These are phyloP conservation scores for Oithona nana DNA, from an alignment of 2,888 invertebrate genomes.

Conservation along the genomic window DNA sequence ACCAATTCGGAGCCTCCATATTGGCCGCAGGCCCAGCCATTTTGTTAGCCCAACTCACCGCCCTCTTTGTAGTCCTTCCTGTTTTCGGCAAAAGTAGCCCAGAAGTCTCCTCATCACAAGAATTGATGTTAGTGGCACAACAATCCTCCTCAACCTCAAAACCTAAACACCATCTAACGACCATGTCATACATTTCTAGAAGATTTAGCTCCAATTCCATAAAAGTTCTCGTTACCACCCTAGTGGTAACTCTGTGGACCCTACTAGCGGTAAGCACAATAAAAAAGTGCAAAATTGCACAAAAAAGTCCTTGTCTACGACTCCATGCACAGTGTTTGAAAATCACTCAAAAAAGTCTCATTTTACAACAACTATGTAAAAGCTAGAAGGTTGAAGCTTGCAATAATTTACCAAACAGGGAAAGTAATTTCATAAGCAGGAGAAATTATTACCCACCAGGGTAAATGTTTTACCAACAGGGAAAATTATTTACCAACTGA, in stretches of 20 bases:
- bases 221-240: neutral
- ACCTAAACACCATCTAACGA: neutral
- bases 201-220: neutral
- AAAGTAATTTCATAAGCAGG: no score
- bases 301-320: no score
- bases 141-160: neutral
- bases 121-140: no score
- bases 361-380: no score
- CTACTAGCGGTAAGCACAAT: neutral
- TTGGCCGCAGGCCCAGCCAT: neutral
- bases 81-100: neutral
- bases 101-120: neutral
- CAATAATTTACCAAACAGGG: no score
- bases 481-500: no score
- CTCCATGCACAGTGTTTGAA: no score
- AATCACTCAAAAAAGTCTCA: no score
- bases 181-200: neutral
- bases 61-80: neutral
- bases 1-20: neutral
- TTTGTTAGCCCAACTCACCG: neutral
- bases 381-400: no score
- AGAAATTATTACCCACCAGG: no score
- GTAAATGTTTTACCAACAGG: no score
- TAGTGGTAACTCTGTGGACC: neutral
- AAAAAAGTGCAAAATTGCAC: no score